phyloP scores from a whole-genome alignment of 2,797 vertebrate genomes.

The Epinephelus coioides region DNA sequence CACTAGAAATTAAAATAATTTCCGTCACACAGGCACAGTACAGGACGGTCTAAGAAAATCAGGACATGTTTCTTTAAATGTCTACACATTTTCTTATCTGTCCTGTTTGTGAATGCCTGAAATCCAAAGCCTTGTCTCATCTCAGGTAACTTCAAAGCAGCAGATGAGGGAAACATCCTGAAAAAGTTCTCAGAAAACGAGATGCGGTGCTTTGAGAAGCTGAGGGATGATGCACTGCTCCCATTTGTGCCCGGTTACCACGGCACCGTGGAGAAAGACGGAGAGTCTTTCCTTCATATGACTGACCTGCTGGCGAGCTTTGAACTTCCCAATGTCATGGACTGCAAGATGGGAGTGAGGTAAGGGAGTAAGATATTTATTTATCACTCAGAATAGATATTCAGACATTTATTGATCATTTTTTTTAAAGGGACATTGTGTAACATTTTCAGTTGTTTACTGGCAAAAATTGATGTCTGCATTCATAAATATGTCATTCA shows the following conservation, averaged over 20 bases:
- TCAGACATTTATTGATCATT: not conserved
- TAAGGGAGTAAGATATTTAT: slow-evolving; percentile 58
- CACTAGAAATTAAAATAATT: slow-evolving; percentile 6
- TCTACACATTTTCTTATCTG: not conserved
- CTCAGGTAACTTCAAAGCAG: slow-evolving; percentile 97
- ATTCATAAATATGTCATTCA: no score
- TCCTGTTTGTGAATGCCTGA: not conserved
- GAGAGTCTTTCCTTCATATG: slow-evolving; percentile 94
- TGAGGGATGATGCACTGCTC: slow-evolving; percentile 89
- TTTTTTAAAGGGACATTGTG: no score
- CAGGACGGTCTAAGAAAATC: not conserved
- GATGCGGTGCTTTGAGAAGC: slow-evolving; percentile 91
- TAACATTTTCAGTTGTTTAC: no score
- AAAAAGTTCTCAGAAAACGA: slow-evolving; percentile 96
- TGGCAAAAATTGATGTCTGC: no score
- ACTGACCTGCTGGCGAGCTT: slow-evolving; percentile 94
- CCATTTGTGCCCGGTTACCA: slow-evolving; percentile 92
- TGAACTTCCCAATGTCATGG: slow-evolving; percentile 95
- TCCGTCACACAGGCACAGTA: not conserved
- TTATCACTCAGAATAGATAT: not conserved
- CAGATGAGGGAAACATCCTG: slow-evolving; percentile 94
- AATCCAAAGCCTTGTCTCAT: slow-evolving; percentile 47
- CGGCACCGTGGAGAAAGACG: slow-evolving; percentile 93
- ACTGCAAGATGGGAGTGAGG: slow-evolving; percentile 99
- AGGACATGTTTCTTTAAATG: not conserved